phyloP scores from a whole-genome alignment of 2,113 vertebrate genomes.

The Poicephalus meyeri region DNA sequence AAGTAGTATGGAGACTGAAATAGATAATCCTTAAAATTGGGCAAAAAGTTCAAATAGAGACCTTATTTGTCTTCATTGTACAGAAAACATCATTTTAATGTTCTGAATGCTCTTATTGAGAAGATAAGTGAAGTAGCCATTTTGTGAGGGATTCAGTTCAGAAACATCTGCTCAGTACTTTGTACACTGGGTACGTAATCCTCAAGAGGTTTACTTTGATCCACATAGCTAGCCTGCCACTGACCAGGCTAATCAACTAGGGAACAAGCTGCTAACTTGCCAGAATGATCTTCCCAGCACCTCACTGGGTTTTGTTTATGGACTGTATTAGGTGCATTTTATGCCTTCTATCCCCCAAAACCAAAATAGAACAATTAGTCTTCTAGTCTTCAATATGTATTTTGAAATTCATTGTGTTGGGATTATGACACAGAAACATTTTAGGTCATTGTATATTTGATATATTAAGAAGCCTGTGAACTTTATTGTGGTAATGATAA shows the following conservation, averaged over 20 bases:
- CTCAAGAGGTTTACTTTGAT: neutral
- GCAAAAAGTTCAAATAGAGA: neutral
- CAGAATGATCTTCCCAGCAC: neutral
- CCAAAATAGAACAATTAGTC: neutral
- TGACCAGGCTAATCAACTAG: neutral
- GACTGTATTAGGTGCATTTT: fast-evolving
- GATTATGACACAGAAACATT: neutral
- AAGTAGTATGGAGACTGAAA: neutral
- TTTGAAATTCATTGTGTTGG: neutral
- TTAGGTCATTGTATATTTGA: neutral
- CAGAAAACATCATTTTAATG: neutral
- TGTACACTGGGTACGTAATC: neutral
- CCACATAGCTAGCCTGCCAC: neutral
- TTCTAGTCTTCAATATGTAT: neutral
- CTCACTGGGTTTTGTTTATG: neutral
- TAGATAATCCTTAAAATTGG: neutral
- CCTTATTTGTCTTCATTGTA: neutral
- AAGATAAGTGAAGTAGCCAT: neutral
- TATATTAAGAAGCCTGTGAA: neutral
- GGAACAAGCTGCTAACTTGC: neutral
- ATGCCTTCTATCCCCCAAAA: neutral
- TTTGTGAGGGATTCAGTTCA: neutral
- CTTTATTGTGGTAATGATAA: neutral
- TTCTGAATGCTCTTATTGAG: neutral
- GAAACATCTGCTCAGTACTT: neutral